phyloP scores from a whole-genome alignment of 1,140 invertebrate genomes.

The Leptopilina boulardi region DNA sequence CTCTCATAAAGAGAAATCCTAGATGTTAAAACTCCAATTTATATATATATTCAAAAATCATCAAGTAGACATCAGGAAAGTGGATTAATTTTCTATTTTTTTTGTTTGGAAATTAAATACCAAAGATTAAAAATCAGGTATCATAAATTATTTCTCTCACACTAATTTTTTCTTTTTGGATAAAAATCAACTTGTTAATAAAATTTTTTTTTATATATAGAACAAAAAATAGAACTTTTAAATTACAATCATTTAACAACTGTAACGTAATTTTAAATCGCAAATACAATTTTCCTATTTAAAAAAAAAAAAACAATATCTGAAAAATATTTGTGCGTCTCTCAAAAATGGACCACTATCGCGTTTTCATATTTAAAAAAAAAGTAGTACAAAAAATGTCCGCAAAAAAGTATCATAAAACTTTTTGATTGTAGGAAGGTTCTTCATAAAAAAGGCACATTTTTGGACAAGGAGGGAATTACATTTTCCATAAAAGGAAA shows the following conservation, averaged over 20 bases:
- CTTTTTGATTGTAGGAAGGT: not conserved
- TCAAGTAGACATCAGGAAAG: not conserved
- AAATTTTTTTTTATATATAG: too few species aligned
- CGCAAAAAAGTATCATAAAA: not conserved
- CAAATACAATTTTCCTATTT: not conserved
- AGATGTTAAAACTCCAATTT: not conserved
- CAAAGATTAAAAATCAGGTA: too few species aligned
- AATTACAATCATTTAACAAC: too few species aligned
- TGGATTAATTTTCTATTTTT: not conserved
- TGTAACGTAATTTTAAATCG: not conserved
- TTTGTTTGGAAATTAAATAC: too few species aligned
- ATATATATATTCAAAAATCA: not conserved
- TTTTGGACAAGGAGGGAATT: conserved; percentile 26
- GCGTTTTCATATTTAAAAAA: not conserved
- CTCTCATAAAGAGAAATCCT: not conserved
- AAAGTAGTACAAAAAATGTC: not conserved
- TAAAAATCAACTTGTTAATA: too few species aligned
- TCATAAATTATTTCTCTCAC: too few species aligned
- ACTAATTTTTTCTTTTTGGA: too few species aligned
- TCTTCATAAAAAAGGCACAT: conserved; percentile 28
- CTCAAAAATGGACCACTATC: not conserved
- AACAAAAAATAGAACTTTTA: too few species aligned
- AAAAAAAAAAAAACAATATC: too few species aligned
- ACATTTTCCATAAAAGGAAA: not conserved
- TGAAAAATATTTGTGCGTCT: conserved; percentile 6